Evolutionary conservation across 2,113 vertebrate species (phyloP), one percentile per base, ranked within the genome.

Genomic region (Phyllostomus hastatus): DNA sequence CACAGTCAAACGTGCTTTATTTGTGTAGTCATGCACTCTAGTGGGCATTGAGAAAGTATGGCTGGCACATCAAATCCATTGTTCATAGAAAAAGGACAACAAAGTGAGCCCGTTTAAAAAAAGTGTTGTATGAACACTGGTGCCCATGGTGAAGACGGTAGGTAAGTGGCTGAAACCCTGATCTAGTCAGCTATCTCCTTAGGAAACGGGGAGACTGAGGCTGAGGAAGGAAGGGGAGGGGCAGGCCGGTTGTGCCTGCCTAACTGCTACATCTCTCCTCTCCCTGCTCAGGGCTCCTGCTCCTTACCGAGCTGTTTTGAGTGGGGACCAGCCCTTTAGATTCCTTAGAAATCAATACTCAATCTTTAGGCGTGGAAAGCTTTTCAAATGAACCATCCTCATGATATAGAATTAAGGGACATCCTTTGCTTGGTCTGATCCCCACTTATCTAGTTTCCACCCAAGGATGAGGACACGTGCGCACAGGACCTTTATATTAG

Each of bases 61-160:
- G 75, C 50, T 92, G 64, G 75, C n/a, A 48, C 50, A 76, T 88
- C 80, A 72, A 84, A 94, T 90, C 69, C 50, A 28, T 88, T 92
- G 80, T 90, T 96, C 75, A 94, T 84, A 94, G 61, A 85, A 83
- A 64, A 87, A 93, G 84, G 84, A 90, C 66, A 90, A 80, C 64
- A 80, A 54, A 95, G 38, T 15, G 38, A 95, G 90, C 41, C 35
- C 69, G 22, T 73, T 96, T 97, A 2, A 84, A 76, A 82, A 82
- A 90, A 91, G 33, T 59, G 33, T 70, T 66, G 19, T 72, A 15
- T 85, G 57, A 88, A 78, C 43, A 19, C 50, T 59, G 48, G 5
- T 72, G 88, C 38, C 90, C 38, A 48, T 2, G 48, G 54, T 28
- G 61, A 67, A 6, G 38, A 48, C 46, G 33, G 57, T 19, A 48